These are phyloP conservation scores for Fundulus diaphanus DNA, from an alignment of 2,797 vertebrate genomes.

Conservation along the genomic window DNA sequence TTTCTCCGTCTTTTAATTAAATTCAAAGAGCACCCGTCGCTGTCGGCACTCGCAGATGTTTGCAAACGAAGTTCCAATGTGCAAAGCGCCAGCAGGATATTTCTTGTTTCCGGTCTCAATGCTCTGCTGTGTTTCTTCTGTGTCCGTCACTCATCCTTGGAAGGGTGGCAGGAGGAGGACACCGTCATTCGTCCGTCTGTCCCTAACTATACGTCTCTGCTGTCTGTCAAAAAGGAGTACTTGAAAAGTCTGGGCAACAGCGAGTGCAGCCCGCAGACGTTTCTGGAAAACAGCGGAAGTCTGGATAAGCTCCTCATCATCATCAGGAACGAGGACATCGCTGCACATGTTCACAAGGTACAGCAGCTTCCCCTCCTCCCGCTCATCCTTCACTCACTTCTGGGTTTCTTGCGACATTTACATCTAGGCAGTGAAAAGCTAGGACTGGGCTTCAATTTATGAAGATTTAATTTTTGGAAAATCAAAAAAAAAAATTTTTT, in stretches of 20 bases:
- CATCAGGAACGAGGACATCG: constrained; percentile 98
- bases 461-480: no score
- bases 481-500: no score
- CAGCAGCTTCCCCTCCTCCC: neutral
- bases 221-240: constrained; percentile 79
- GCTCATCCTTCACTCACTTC: constrained; percentile 2
- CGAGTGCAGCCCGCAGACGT: constrained; percentile 92
- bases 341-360: constrained; percentile 95
- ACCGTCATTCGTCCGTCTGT: constrained; percentile 43
- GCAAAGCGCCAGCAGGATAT: neutral
- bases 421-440: neutral
- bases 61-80: neutral
- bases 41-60: neutral
- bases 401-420: neutral
- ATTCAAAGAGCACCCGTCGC: neutral
- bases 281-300: constrained; percentile 87
- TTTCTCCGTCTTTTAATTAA: neutral
- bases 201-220: constrained; percentile 50
- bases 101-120: constrained; percentile 12
- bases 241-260: constrained; percentile 92
- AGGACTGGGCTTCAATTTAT: no score
- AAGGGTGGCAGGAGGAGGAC: constrained; percentile 19
- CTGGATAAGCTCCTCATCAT: constrained; percentile 96
- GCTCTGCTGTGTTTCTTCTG: constrained; percentile 18
- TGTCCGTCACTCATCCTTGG: constrained; percentile 36